Percentiles rank a stretch among this genome's conserved stretches.
phyloP scores from a whole-genome alignment of 2,888 invertebrate genomes.

The Aproaerema taeniolella region DNA sequence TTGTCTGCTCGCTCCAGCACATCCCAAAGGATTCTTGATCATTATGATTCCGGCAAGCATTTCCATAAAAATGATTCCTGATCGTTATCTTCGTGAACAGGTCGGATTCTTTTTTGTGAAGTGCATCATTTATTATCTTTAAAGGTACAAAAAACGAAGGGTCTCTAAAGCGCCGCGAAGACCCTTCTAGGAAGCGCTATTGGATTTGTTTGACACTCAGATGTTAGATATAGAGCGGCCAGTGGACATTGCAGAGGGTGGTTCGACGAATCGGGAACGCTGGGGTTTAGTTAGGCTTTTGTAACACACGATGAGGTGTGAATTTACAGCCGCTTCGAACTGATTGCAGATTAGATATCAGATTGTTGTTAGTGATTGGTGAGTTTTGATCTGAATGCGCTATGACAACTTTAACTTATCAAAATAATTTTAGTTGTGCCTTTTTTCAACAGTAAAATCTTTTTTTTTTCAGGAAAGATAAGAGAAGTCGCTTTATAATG shows the following conservation, averaged over 20 bases:
- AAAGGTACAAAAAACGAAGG: conserved; percentile 64
- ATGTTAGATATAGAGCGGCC: conserved; percentile 66
- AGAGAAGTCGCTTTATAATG: too few species aligned
- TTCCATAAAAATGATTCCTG: conserved; percentile 74
- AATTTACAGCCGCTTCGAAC: conserved; percentile 44
- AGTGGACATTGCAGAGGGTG: conserved; percentile 40
- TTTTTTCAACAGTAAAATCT: too few species aligned
- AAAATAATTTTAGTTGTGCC: too few species aligned
- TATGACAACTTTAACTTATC: too few species aligned
- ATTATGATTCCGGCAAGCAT: conserved; percentile 72
- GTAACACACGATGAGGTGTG: conserved; percentile 56
- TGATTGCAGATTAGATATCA: conserved; percentile 34
- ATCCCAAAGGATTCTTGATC: conserved; percentile 72
- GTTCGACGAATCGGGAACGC: conserved; percentile 41
- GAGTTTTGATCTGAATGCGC: too few species aligned
- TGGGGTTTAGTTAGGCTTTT: conserved; percentile 29
- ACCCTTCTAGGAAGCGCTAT: conserved; percentile 68
- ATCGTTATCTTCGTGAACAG: conserved; percentile 73
- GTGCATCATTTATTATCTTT: conserved; percentile 75
- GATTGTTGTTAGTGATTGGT: too few species aligned
- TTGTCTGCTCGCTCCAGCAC: conserved; percentile 71
- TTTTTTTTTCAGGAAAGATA: too few species aligned
- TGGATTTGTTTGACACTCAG: conserved; percentile 71
- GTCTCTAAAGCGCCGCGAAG: conserved; percentile 68
- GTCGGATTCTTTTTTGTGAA: conserved; percentile 71